A percentile compares a stretch with the other conserved stretches of the same genome.
Evolutionary conservation across 2,888 invertebrate genomes (phyloP).

Genomic region (Mycogona germanica): DNA sequence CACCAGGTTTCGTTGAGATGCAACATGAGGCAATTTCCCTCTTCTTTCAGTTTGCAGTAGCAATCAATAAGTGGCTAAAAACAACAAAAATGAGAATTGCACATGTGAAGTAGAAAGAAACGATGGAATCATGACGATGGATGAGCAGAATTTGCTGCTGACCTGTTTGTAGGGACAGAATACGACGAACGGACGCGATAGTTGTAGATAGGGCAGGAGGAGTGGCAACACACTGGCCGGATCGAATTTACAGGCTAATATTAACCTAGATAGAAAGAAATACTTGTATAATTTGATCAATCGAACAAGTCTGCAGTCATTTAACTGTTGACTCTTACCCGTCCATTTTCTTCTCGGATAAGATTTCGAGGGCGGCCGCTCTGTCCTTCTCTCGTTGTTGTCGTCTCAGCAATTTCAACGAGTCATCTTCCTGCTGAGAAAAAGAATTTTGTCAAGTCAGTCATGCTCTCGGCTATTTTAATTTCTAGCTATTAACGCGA

Average conservation of each 20-base stretch:
- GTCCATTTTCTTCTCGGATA: constrained; percentile 18
- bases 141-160: constrained; percentile 10
- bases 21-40: constrained; percentile 54
- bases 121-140: background rate
- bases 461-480: too few species aligned
- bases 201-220: constrained; percentile 60
- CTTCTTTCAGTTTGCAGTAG: constrained; percentile 61
- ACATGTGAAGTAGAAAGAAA: background rate
- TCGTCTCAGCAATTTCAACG: constrained; percentile 17
- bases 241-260: constrained; percentile 73
- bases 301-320: too few species aligned
- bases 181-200: constrained; percentile 72
- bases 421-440: constrained; percentile 23
- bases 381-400: constrained; percentile 20
- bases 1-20: constrained; percentile 69
- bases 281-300: too few species aligned
- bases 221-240: constrained; percentile 64
- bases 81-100: constrained; percentile 18
- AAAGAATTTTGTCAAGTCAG: background rate
- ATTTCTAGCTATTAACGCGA: background rate
- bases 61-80: constrained; percentile 62
- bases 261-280: too few species aligned
- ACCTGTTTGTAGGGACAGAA: constrained; percentile 64
- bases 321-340: too few species aligned
- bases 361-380: constrained; percentile 23